These are phyloP conservation scores for Bubalus kerabau DNA, from an alignment of 2,113 vertebrate genomes.

Conservation along the genomic window DNA sequence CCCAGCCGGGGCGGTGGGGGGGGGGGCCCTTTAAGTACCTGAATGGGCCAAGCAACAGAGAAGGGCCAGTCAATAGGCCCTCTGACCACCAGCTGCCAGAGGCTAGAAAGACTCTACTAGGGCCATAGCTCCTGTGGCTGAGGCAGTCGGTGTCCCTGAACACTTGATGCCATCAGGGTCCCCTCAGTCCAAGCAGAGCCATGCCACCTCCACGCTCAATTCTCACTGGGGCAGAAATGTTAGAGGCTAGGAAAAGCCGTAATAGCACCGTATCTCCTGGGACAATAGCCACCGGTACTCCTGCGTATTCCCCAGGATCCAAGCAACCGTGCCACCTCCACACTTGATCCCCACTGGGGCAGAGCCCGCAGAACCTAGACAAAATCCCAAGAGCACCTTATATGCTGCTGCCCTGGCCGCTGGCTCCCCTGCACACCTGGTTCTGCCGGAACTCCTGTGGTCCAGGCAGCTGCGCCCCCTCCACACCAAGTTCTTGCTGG, in stretches of 20 bases:
- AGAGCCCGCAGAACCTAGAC: background rate
- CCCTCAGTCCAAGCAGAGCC: background rate
- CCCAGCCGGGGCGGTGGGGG: too few species aligned
- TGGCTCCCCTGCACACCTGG: background rate
- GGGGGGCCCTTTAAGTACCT: background rate
- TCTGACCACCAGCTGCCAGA: background rate
- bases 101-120: background rate
- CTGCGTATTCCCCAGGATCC: background rate
- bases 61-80: background rate
- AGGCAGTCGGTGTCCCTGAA: background rate
- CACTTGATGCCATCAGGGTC: background rate
- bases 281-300: background rate
- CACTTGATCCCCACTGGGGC: background rate
- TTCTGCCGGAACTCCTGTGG: fast-evolving
- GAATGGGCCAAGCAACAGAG: background rate
- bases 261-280: background rate
- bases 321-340: background rate
- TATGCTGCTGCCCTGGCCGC: background rate
- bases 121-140: background rate
- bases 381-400: background rate
- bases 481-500: background rate
- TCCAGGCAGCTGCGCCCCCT: fast-evolving
- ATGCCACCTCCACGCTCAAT: background rate
- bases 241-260: background rate
- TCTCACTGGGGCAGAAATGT: background rate